Percentiles rank a stretch among this genome's conserved stretches.
Conservation (phyloP, 2,113 vertebrate species). For the Dromiciops gliroides region DNA sequence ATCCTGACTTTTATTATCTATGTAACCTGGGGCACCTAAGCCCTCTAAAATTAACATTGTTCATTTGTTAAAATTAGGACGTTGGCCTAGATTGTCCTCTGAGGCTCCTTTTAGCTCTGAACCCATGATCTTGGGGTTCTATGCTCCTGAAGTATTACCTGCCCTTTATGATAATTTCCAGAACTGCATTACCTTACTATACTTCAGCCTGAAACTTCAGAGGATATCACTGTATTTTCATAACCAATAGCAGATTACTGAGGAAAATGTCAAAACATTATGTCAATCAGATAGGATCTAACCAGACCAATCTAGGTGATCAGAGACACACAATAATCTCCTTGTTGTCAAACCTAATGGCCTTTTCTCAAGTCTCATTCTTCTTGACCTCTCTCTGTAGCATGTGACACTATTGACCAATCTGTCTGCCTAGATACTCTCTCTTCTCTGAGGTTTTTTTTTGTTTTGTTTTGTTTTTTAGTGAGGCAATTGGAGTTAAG, state of each 20-base stretch:
- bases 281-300: background rate
- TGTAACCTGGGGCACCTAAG: background rate
- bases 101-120: background rate
- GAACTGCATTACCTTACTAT: background rate
- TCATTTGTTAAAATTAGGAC: background rate
- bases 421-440: background rate
- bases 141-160: background rate
- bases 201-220: background rate
- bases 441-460: background rate
- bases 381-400: background rate
- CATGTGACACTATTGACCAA: background rate
- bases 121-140: background rate
- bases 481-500: too few relatives aligned
- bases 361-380: background rate
- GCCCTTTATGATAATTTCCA: background rate
- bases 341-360: background rate
- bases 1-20: background rate
- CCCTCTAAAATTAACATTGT: background rate
- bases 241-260: background rate
- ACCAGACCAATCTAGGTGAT: background rate
- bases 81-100: background rate
- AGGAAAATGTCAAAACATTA: background rate
- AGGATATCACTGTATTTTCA: background rate
- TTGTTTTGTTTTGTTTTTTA: too few relatives aligned
- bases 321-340: background rate